Evolutionary conservation across 2,888 invertebrate genomes (phyloP).

Genomic region (Gnatocerus cornutus): DNA sequence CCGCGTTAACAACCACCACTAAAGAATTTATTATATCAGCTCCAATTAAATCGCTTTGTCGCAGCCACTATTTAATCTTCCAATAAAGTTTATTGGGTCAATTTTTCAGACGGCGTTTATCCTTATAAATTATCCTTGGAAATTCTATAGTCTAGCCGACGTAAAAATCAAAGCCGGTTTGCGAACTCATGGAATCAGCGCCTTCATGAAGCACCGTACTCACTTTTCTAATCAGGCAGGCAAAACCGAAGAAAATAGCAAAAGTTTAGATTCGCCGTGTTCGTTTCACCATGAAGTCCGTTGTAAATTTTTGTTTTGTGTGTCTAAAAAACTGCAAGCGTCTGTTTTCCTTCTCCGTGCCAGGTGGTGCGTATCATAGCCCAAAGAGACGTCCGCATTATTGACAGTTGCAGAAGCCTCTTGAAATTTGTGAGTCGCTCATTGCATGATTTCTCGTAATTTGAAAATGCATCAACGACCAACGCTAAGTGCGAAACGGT

Average conservation of each 20-base stretch:
- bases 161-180: constrained; percentile 24
- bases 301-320: too few relatives aligned
- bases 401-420: constrained; percentile 11
- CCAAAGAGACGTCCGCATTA: neutral
- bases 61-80: constrained; percentile 20
- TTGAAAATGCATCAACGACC: constrained; percentile 30
- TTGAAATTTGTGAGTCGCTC: constrained; percentile 9
- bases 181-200: constrained; percentile 6
- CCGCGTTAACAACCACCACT: constrained; percentile 35
- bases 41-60: constrained; percentile 35
- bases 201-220: constrained; percentile 6
- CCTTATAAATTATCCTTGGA: neutral
- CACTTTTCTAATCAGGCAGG: constrained; percentile 19
- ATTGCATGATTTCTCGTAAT: constrained; percentile 30
- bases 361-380: constrained; percentile 4
- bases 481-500: constrained; percentile 33
- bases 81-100: constrained; percentile 28
- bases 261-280: too few relatives aligned
- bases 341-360: neutral
- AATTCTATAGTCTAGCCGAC: constrained; percentile 2
- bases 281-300: too few relatives aligned
- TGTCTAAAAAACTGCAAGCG: too few relatives aligned
- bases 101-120: constrained; percentile 8
- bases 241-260: too few relatives aligned
- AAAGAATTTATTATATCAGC: constrained; percentile 39